Conservation (phyloP, 2,797 vertebrate genomes). For the Graptemys geographica region DNA sequence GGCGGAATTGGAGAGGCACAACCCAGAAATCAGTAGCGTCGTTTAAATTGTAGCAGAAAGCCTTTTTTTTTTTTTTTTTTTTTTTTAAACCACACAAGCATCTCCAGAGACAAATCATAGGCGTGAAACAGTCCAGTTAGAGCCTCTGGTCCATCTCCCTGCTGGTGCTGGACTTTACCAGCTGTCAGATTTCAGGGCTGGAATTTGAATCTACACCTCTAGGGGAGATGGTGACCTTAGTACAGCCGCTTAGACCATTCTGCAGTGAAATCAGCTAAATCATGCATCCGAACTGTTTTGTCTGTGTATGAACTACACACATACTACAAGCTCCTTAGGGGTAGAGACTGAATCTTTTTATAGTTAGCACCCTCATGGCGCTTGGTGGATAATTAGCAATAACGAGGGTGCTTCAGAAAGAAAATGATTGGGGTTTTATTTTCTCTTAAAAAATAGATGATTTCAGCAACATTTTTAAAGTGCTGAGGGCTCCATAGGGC, state of each 20-base stretch:
- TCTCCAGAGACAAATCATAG: not conserved
- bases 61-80: not conserved
- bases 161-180: not conserved
- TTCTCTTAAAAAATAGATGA: not conserved
- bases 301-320: accelerated
- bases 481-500: not conserved
- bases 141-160: not conserved
- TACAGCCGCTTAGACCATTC: not conserved
- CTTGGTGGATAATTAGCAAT: not conserved
- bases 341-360: not conserved
- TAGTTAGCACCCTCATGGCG: not conserved
- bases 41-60: not conserved
- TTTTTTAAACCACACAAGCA: not conserved
- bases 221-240: not conserved
- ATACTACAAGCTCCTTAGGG: not conserved
- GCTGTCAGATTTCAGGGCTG: not conserved
- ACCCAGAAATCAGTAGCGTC: not conserved
- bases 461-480: not conserved
- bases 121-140: not conserved
- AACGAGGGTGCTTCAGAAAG: not conserved
- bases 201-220: not conserved
- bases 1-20: not conserved
- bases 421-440: not conserved
- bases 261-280: not conserved
- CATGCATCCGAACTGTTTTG: not conserved